These are phyloP conservation scores for Tribolium madens DNA, from an alignment of 1,140 invertebrate species.

Conservation along the genomic window DNA sequence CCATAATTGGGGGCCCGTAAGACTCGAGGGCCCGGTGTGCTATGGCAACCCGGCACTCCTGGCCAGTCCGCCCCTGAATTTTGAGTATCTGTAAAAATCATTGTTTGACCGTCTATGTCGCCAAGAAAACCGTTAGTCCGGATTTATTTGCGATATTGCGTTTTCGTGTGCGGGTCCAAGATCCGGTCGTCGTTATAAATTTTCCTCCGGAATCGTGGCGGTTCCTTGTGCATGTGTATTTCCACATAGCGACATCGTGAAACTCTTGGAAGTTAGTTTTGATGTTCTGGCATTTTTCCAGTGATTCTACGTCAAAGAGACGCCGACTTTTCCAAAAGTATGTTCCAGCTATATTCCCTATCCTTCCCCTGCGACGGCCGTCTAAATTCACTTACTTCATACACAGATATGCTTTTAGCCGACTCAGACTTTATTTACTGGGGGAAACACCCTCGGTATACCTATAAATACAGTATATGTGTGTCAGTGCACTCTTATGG, in stretches of 20 bases:
- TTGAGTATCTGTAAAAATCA: too few relatives aligned
- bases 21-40: too few relatives aligned
- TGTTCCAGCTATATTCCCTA: conserved; percentile 47
- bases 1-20: too few relatives aligned
- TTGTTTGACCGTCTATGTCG: conserved; percentile 12
- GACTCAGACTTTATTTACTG: conserved; percentile 59
- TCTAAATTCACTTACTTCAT: conserved; percentile 63
- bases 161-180: not conserved
- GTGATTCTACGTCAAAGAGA: conserved; percentile 42
- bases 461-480: conserved; percentile 55
- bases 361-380: conserved; percentile 41
- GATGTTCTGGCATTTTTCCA: conserved; percentile 52
- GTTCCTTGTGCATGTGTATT: conserved; percentile 28
- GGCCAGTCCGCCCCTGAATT: too few relatives aligned
- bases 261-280: conserved; percentile 49
- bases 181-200: conserved; percentile 6
- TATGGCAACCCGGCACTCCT: too few relatives aligned
- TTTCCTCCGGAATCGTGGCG: conserved; percentile 16
- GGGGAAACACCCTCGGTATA: conserved; percentile 56
- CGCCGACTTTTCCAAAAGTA: conserved; percentile 52
- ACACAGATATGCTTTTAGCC: conserved; percentile 63
- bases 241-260: conserved; percentile 31
- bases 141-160: conserved; percentile 22
- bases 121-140: conserved; percentile 16
- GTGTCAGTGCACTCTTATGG: conserved; percentile 53